Conservation (phyloP, 2,888 invertebrate genomes). For the Melangyna quadrimaculata region DNA sequence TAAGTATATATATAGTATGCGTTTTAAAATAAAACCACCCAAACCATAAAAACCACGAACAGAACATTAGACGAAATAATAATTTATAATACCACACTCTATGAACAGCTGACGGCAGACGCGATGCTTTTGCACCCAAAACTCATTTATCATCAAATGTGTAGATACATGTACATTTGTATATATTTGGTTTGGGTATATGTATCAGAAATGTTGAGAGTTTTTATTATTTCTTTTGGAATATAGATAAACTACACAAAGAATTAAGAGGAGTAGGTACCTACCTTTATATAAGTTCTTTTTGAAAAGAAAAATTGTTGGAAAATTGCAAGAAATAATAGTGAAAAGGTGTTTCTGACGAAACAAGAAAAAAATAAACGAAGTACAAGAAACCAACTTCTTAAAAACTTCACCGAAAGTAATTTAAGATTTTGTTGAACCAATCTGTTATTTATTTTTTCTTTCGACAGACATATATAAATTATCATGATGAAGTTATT, state of each 20-base stretch:
- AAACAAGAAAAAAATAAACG: neutral
- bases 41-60: conserved; percentile 19
- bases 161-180: no score
- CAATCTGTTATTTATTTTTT: neutral
- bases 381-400: neutral
- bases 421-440: neutral
- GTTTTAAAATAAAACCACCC: conserved; percentile 23
- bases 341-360: neutral
- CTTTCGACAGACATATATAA: neutral
- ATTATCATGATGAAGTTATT: neutral
- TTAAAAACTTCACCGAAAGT: neutral
- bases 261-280: neutral
- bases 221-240: neutral
- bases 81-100: conserved; percentile 31
- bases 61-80: conserved; percentile 33
- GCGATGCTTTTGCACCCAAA: conserved; percentile 11
- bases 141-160: conserved; percentile 11
- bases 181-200: neutral
- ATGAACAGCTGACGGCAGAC: conserved; percentile 33
- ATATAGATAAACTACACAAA: neutral
- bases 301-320: neutral
- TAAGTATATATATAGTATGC: no score
- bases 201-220: conserved; percentile 3
- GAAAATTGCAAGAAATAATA: neutral
- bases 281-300: no score